Evolutionary conservation across 2,113 vertebrate genomes (phyloP), one percentile per base, ranked within the genome.

Genomic region (Calcarius ornatus): DNA sequence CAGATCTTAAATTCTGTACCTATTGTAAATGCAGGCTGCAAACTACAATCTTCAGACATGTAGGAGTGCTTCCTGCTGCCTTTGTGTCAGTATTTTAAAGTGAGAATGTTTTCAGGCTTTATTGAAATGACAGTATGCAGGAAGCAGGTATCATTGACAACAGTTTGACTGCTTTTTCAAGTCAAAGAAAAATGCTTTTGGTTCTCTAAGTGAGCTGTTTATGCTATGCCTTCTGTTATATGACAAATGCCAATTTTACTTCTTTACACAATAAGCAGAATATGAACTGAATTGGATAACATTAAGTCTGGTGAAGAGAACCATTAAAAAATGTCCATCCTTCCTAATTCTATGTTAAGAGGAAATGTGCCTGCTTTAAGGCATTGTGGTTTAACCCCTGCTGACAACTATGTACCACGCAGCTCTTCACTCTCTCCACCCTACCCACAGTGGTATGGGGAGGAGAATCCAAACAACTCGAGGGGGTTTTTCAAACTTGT

Each of bases 381-480:
- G 7, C 9, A 27, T 30, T 70, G 18, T 45, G 23, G 5, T 60
- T 53, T 68, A 66, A 88, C 19, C 12, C 12, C 37, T 7, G 19
- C 8, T n/a, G 27, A 15, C 10, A 81, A 7, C 19, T 30, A 1
- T 24, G 19, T 20, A 15, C 19, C 15, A 51, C 37, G 38, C 28
- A 43, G 22, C 27, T 65, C 8, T 31, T 51, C 18, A 57, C 27
- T 50, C 33, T 5, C 19, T 22, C 33, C 10, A 38, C 23, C 15
- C 19, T 12, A 37, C 2, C 6, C 2, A 5, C 11, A 13, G 12
- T 12, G 51, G 28, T 11, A 43, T 24, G 68, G 33, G 16, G 19
- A 59, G 12, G 19, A 43, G 15, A 57, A 65, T 28, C 2, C 0
- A 15, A 57, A 54, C 31, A 37, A 11, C 1, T 2, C 0, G 0